Base-by-base conservation (phyloP, 2,888 invertebrate species). In the Pseudoips prasinana region DNA sequence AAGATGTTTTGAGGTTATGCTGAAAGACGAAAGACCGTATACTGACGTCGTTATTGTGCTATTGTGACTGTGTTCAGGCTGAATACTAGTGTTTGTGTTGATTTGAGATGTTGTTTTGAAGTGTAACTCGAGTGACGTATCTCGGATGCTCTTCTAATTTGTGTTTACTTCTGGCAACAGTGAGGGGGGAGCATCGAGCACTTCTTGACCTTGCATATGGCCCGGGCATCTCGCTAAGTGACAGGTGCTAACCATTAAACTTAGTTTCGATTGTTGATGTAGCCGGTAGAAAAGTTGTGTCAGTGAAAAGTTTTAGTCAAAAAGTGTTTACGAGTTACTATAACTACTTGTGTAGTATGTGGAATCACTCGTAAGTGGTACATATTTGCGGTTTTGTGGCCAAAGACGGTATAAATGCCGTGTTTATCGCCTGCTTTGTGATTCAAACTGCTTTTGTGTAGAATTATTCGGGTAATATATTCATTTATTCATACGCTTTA, bases 1-100 rank as follows among this genome's bases (percentile, higher is more conserved):
- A 83, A 86, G 85, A 88, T 86, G 87, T 83, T 89, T 88, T 86
- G 84, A 88, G 89, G 89, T 89, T 87, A 89, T 85, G 64, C 68
- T 77, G 63, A 64, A 65, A 79, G 76, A 69, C 75, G 76, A 78
- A 73, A 79, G 74, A 82, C 76, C 73, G 67, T 74, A 65, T 70
- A 63, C 52, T 79, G 76, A 83, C 75, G 63, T 36, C 58, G 69
- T 73, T 63, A 56, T 56, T 53, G 66, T 67, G 66, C 64, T 66
- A 59, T 55, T 44, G 69, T 70, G 67, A 61, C 74, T 57, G 62
- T 59, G 58, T 46, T 56, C 52, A 48, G 44, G 50, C 41, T 39
- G 44, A 42, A 68, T 64, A 65, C 49, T 51, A 66, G 75, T 79
- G 79, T 87, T 85, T 82, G 64, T 74, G 65, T 57, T 64, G 58